Percentiles rank a stretch among this genome's conserved stretches.
phyloP scores from a whole-genome alignment of 2,888 invertebrate species.

The Nymphalis urticae region DNA sequence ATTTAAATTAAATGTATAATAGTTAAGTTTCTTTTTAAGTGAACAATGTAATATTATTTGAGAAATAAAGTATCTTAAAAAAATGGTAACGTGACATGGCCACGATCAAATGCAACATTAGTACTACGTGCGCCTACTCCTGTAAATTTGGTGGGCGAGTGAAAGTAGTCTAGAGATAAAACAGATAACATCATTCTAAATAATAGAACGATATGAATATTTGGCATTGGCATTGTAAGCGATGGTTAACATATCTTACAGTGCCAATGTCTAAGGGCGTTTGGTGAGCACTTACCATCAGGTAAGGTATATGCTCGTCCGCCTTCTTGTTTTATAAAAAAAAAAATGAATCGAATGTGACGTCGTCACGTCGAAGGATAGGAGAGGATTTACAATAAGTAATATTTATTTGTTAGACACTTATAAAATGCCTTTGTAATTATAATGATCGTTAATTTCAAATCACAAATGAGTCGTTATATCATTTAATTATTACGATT shows the following conservation, averaged over 20 bases:
- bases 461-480: neutral
- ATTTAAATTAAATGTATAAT: neutral
- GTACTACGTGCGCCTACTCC: conserved; percentile 44
- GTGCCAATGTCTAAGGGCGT: too few species aligned
- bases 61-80: neutral
- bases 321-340: too few species aligned
- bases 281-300: too few species aligned
- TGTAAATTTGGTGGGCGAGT: conserved; percentile 60
- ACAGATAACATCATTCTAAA: neutral
- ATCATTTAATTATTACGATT: neutral
- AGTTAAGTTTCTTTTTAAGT: neutral
- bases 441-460: neutral
- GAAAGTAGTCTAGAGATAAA: conserved; percentile 56
- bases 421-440: too few species aligned
- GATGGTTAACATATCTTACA: too few species aligned
- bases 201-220: neutral
- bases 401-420: too few species aligned
- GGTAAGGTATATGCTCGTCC: too few species aligned
- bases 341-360: too few species aligned
- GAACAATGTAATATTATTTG: neutral
- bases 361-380: too few species aligned
- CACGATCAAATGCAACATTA: neutral
- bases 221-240: too few species aligned
- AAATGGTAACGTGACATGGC: neutral
- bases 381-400: too few species aligned